Evolutionary conservation across 2,888 invertebrate genomes (phyloP).

Genomic region (Tipula unca): DNA sequence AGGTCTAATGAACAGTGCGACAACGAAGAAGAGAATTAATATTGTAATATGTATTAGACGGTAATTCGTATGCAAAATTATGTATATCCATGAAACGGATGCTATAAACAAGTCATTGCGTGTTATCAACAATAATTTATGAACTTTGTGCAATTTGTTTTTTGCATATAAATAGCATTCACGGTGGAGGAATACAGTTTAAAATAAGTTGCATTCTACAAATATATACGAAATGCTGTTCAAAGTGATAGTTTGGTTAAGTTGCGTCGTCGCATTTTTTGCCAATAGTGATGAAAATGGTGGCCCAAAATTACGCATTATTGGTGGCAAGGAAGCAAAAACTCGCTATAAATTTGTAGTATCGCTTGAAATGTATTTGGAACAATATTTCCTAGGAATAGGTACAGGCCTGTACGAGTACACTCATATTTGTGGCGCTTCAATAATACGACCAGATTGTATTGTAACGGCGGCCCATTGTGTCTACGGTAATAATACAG

Average conservation of each 20-base stretch:
- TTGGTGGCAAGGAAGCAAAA: not conserved
- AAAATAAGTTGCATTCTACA: not conserved
- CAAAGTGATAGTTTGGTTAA: not conserved
- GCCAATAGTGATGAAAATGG: not conserved
- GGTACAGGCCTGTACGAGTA: not conserved
- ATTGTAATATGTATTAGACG: too few relatives aligned
- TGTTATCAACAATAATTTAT: too few relatives aligned
- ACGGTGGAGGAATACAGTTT: too few relatives aligned
- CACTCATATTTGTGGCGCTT: slow-evolving; percentile 21
- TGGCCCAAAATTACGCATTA: not conserved
- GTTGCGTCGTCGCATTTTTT: not conserved
- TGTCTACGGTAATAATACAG: not conserved
- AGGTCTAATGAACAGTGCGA: slow-evolving; percentile 19
- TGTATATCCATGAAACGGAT: not conserved
- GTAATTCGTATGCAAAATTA: too few relatives aligned
- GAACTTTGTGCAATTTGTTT: too few relatives aligned
- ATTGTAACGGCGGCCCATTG: slow-evolving; percentile 23
- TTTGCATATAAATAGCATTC: too few relatives aligned
- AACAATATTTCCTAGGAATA: not conserved
- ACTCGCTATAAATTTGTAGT: not conserved
- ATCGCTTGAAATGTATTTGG: not conserved
- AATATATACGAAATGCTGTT: not conserved
- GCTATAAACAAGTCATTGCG: not conserved
- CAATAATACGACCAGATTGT: not conserved
- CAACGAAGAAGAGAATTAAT: not conserved